Base-by-base conservation (phyloP, 2,888 invertebrate species). In the Pyrocoelia pectoralis region DNA sequence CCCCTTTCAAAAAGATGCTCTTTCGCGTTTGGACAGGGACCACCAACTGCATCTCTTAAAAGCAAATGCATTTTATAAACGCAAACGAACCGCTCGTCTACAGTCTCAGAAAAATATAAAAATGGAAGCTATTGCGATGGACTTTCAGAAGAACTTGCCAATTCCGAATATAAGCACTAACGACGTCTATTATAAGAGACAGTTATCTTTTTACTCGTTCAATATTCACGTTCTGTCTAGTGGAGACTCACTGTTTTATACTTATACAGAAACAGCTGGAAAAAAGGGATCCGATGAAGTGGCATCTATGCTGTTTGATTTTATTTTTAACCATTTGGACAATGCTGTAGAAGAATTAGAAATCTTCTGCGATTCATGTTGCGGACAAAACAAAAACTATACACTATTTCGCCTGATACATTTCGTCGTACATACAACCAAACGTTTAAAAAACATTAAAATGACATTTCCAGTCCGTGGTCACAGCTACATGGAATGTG, bases 221-320 rank as follows among this genome's bases (percentile, higher is more conserved):
- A 75, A 73, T 68, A 68, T 72, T 38, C 72, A 72, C 64, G 66
- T 65, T 41, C 55, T 73, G 43, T 68, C 73, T 60, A 61, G 65
- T 56, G 53, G 49, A 18, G 50, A 67, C 55, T 64, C 68, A 61
- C 56, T 70, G 60, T 74, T 73, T 66, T 75, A 69, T 61, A 53
- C 61, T 10, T 74, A 73, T 66, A 61, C 68, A 29, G 70, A 76
- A 68, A 68, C 66, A 46, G 53, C 61, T 56, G 72, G 58, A 49
- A 71, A 69, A 66, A 73, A 73, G 63, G 69, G 70, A 59, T 56
- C 40, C 19, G 56, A 68, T 59, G 65, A 66, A 41, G 53, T 66
- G 17, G 38, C 29, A 18, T 68, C 63, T 49, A 51, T 33, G 51
- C 33, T 33, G 15, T 50, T 50, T 51, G 14, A 51, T 33, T 51